A percentile compares a stretch with the other conserved stretches of the same genome.
phyloP scores from a whole-genome alignment of 1,140 invertebrate species.

The Anoplolepis gracilipes region DNA sequence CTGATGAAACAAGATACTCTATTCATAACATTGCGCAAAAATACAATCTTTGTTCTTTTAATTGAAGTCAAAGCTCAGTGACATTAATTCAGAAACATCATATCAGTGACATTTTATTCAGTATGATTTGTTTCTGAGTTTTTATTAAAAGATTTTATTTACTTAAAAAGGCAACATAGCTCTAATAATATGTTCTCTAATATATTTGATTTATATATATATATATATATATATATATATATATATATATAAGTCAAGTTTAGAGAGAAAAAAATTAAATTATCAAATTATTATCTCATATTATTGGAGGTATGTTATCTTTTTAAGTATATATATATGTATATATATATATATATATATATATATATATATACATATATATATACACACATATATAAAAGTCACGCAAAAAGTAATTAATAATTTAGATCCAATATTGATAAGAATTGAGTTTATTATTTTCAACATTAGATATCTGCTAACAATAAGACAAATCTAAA shows the following conservation, averaged over 20 bases:
- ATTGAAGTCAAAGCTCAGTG: not conserved
- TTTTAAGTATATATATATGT: no score
- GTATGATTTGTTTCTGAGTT: not conserved
- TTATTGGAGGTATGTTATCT: no score
- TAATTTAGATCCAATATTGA: not conserved
- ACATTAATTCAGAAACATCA: not conserved
- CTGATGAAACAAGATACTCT: not conserved
- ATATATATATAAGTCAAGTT: not conserved
- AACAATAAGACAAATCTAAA: no score
- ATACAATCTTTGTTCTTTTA: slow-evolving; percentile 9
- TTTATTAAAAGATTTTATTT: not conserved
- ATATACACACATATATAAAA: no score
- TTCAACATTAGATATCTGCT: no score
- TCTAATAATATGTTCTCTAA: not conserved
- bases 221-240: no score
- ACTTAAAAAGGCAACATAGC: not conserved
- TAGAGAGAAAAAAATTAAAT: no score
- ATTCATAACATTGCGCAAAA: not conserved
- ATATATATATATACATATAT: no score
- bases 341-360: not conserved
- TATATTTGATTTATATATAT: no score
- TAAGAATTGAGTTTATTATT: not conserved
- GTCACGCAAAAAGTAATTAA: not conserved
- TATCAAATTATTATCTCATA: no score
- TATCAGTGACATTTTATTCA: not conserved